Conservation (phyloP, 2,888 invertebrate species). For the Epinotia nisella region DNA sequence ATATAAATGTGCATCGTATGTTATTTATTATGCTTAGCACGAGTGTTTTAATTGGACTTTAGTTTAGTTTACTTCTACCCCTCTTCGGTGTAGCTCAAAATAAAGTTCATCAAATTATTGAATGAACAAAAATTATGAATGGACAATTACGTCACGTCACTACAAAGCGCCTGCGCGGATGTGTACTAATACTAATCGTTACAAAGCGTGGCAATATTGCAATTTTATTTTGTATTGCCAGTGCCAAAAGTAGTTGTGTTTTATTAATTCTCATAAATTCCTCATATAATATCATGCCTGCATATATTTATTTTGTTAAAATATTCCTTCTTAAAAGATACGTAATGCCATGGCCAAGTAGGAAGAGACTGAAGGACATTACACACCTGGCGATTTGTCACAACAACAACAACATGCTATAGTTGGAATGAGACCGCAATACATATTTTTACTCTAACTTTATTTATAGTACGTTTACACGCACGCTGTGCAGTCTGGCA, state of each 20-base stretch:
- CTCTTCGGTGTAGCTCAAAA: conserved; percentile 18
- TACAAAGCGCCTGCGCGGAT: conserved; percentile 78
- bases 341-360: no score
- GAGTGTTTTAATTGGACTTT: conserved; percentile 1
- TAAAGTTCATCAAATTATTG: conserved; percentile 62
- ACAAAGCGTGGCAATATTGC: conserved; percentile 42
- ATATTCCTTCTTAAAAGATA: no score
- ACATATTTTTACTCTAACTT: no score
- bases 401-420: no score
- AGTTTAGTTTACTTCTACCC: conserved; percentile 10
- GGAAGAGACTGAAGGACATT: no score
- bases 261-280: not conserved
- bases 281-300: not conserved
- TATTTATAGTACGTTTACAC: no score
- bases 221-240: conserved; percentile 30
- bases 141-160: conserved; percentile 83
- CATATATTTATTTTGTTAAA: not conserved
- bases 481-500: no score
- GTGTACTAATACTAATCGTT: conserved; percentile 53
- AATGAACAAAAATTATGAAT: conserved; percentile 84
- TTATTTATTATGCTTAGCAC: conserved; percentile 11
- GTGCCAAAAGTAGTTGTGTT: not conserved
- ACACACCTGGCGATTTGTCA: no score
- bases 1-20: conserved; percentile 51
- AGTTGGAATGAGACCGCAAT: no score